A percentile compares a stretch with the other conserved stretches of the same genome.
These are phyloP conservation scores for Melangyna quadrimaculata DNA, from an alignment of 2,888 invertebrate species.

Conservation along the genomic window DNA sequence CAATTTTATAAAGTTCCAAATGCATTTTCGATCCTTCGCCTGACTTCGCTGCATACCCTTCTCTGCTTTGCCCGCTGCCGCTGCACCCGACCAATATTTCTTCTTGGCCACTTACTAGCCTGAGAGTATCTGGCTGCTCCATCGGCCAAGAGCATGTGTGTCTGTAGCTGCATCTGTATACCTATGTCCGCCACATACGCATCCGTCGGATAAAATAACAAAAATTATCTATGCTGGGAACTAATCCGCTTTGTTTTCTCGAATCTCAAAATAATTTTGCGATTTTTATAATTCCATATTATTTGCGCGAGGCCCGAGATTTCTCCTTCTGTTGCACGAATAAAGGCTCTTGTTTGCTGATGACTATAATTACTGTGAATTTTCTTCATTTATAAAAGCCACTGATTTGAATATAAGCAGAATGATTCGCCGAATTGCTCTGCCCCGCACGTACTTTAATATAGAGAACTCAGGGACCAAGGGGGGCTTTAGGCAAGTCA, in stretches of 20 bases:
- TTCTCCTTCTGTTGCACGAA: conserved; percentile 58
- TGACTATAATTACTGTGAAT: conserved; percentile 78
- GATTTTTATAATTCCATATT: conserved; percentile 69
- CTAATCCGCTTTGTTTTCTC: conserved; percentile 71
- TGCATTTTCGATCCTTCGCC: conserved; percentile 62
- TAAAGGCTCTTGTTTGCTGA: conserved; percentile 72
- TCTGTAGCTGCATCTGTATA: neutral
- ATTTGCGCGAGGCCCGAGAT: conserved; percentile 55
- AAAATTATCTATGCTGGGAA: conserved; percentile 69
- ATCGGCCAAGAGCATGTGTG: conserved; percentile 10
- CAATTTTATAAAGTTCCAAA: conserved; percentile 63
- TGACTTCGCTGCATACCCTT: neutral
- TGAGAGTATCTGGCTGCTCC: neutral
- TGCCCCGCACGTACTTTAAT: neutral
- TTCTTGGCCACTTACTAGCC: conserved; percentile 60
- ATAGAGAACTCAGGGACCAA: neutral
- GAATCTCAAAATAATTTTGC: conserved; percentile 64
- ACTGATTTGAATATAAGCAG: conserved; percentile 71
- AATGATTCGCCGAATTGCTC: conserved; percentile 63
- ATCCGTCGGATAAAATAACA: conserved; percentile 53
- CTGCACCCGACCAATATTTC: conserved; percentile 16
- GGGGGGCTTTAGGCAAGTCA: conserved; percentile 18
- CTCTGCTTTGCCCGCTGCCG: neutral
- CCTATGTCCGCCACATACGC: neutral
- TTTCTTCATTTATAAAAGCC: conserved; percentile 74